A percentile compares a stretch with the other conserved stretches of the same genome.
Evolutionary conservation across 2,113 vertebrate species (phyloP).

Genomic region (Xyrauchen texanus): DNA sequence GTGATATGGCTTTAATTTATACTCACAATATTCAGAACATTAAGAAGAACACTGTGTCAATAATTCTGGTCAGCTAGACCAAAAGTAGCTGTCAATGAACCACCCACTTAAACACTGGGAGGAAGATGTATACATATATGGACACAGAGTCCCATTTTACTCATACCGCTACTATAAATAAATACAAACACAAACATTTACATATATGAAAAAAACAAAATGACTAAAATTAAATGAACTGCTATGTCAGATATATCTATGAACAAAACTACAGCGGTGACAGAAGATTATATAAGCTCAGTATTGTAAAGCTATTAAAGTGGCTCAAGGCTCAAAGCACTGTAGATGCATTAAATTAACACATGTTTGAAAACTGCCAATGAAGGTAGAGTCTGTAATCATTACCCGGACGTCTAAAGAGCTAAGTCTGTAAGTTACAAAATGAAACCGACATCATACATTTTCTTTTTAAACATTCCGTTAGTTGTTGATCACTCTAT

Average conservation of each 20-base stretch:
- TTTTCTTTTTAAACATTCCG: no score
- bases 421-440: not conserved
- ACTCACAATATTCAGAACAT: constrained; percentile 15
- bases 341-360: not conserved
- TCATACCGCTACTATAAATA: not conserved
- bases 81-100: not conserved
- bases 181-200: not conserved
- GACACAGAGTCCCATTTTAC: not conserved
- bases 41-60: constrained; percentile 2
- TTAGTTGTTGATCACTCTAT: no score
- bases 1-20: constrained; percentile 1
- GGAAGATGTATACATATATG: not conserved
- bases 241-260: no score
- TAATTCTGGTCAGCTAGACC: not conserved
- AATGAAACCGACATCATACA: no score
- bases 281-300: not conserved
- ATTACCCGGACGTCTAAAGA: not conserved
- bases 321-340: not conserved
- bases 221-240: not conserved
- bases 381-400: not conserved
- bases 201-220: not conserved
- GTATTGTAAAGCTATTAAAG: not conserved
- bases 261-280: not conserved
- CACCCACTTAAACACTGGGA: constrained; percentile 4
- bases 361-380: not conserved